These are phyloP conservation scores for Pharmacophagus antenor DNA, from an alignment of 2,888 invertebrate genomes.

Conservation along the genomic window DNA sequence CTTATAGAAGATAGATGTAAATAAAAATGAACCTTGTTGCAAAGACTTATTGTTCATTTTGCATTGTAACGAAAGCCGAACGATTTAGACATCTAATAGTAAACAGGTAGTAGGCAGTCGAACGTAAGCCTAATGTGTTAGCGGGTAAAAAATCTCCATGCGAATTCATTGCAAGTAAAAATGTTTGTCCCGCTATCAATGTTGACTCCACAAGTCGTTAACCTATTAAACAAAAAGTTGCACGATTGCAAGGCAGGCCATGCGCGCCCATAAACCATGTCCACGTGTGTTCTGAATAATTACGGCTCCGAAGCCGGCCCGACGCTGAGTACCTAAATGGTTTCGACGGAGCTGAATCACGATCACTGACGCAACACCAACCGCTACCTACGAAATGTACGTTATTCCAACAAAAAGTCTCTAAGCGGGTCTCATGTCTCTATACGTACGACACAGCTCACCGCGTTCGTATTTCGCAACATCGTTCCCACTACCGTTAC, in stretches of 20 bases:
- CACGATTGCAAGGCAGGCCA: constrained; percentile 63
- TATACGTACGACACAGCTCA: constrained; percentile 26
- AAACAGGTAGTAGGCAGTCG: constrained; percentile 13
- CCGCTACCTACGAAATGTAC: constrained; percentile 46
- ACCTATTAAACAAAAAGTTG: constrained; percentile 70
- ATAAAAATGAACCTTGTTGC: constrained; percentile 9
- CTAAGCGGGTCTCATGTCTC: constrained; percentile 31
- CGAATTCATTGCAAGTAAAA: constrained; percentile 12
- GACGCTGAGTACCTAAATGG: constrained; percentile 45
- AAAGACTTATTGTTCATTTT: neutral
- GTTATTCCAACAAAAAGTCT: constrained; percentile 45
- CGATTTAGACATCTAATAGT: constrained; percentile 24
- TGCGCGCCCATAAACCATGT: constrained; percentile 64
- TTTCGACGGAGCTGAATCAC: constrained; percentile 64
- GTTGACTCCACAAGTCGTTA: constrained; percentile 56
- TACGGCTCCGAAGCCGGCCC: constrained; percentile 42
- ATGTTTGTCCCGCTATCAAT: constrained; percentile 54
- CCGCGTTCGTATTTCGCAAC: constrained; percentile 16
- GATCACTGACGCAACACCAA: constrained; percentile 55
- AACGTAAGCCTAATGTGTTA: constrained; percentile 18
- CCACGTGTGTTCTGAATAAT: constrained; percentile 77
- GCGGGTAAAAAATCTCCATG: constrained; percentile 19
- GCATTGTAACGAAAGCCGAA: neutral
- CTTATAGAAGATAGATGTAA: neutral
- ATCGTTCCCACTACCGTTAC: constrained; percentile 1